Percentiles rank a stretch among this genome's conserved stretches.
phyloP scores from a whole-genome alignment of 2,888 invertebrate genomes.

The Sarcophaga subvicina region DNA sequence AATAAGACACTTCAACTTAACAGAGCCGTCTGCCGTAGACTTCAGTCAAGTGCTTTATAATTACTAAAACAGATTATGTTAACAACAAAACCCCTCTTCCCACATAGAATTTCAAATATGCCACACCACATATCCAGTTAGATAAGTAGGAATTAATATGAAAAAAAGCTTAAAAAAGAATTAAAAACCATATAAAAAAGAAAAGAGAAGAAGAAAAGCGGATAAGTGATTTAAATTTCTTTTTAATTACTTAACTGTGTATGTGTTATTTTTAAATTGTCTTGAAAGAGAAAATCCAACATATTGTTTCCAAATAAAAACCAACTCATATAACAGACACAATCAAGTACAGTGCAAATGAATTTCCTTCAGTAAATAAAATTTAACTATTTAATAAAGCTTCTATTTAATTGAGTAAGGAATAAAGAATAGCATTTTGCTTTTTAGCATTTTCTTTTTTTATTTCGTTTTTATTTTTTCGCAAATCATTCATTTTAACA shows the following conservation, averaged over 20 bases:
- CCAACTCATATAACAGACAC: background rate
- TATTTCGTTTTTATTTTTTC: background rate
- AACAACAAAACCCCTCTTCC: no score
- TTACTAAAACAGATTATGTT: no score
- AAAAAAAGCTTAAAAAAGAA: background rate
- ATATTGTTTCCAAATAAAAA: constrained; percentile 3
- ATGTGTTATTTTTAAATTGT: constrained; percentile 9
- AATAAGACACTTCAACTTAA: no score
- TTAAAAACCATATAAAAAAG: background rate
- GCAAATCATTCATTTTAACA: constrained; percentile 46
- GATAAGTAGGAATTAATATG: background rate
- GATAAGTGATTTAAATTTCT: constrained; percentile 41
- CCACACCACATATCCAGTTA: background rate
- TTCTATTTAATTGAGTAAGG: background rate
- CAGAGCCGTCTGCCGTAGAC: no score
- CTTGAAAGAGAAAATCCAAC: constrained; percentile 31
- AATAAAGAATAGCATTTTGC: background rate
- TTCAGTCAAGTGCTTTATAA: no score
- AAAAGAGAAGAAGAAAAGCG: constrained; percentile 12
- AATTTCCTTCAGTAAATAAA: no score
- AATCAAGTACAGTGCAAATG: no score
- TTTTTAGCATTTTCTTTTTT: background rate
- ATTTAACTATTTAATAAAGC: background rate
- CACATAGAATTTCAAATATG: no score
- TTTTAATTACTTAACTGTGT: constrained; percentile 60